These are phyloP conservation scores for Hoplodrina blanda DNA, from an alignment of 2,888 invertebrate genomes.

Conservation along the genomic window DNA sequence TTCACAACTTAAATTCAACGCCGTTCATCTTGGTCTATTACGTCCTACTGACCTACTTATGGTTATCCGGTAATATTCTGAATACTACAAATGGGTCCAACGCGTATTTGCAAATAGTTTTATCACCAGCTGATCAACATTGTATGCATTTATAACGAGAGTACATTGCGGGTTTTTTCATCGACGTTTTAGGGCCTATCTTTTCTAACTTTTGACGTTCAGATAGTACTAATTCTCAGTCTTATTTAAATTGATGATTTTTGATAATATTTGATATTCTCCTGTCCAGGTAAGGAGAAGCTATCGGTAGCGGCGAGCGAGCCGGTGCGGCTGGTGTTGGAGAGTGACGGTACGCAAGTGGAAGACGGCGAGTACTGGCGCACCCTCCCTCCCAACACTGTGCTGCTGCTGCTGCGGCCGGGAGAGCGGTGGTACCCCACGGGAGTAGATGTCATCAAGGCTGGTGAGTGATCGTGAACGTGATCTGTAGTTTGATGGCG, in stretches of 20 bases:
- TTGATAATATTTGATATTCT: neutral
- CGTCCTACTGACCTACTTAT: slow-evolving; percentile 32
- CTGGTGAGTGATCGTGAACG: slow-evolving; percentile 92
- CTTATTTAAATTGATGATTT: neutral
- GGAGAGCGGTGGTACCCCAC: slow-evolving; percentile 98
- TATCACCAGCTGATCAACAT: too few species aligned
- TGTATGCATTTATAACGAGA: too few species aligned
- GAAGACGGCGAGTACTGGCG: slow-evolving; percentile 99
- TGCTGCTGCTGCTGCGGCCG: slow-evolving; percentile 96
- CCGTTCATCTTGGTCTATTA: neutral
- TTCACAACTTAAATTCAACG: too few species aligned
- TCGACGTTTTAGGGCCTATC: neutral
- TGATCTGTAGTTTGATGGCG: neutral
- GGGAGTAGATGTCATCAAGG: slow-evolving; percentile 98
- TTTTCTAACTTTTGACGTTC: neutral
- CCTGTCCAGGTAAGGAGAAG: slow-evolving; percentile 94
- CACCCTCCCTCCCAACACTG: slow-evolving; percentile 97
- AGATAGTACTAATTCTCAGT: neutral
- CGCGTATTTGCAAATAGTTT: too few species aligned
- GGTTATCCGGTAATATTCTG: slow-evolving; percentile 9
- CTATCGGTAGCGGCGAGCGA: slow-evolving; percentile 96
- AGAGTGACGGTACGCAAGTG: slow-evolving; percentile 98
- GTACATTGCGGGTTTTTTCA: too few species aligned
- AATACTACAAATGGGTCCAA: neutral
- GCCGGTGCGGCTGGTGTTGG: slow-evolving; percentile 97